Conservation (phyloP, 2,113 vertebrate species). For the Phyllostomus discolor region DNA sequence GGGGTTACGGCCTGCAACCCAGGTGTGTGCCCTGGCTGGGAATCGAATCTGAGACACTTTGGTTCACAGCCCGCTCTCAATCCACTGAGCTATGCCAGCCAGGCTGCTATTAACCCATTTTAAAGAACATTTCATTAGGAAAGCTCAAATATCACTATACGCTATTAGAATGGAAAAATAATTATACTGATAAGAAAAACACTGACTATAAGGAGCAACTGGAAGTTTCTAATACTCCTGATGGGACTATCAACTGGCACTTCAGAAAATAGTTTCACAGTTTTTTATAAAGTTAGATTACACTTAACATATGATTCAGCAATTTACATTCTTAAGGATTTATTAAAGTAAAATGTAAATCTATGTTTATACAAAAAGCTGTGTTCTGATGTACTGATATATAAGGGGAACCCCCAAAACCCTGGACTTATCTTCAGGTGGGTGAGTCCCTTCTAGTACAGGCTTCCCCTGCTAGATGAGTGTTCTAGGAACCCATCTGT, state of each 20-base stretch:
- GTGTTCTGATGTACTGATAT: too few species aligned
- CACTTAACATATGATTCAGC: not conserved
- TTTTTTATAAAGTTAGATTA: not conserved
- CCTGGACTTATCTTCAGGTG: too few species aligned
- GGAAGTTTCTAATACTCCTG: not conserved
- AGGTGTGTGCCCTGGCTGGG: too few species aligned
- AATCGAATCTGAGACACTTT: too few species aligned
- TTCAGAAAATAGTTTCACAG: not conserved
- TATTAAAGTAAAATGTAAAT: not conserved
- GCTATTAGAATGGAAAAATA: not conserved
- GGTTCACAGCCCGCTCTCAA: too few species aligned
- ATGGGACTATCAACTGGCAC: not conserved
- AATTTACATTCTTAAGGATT: not conserved
- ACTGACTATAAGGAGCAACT: not conserved
- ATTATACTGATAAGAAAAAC: not conserved
- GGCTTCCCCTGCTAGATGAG: too few species aligned
- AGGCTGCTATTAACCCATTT: not conserved
- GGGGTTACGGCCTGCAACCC: too few species aligned
- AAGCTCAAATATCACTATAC: not conserved
- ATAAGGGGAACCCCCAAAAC: too few species aligned
- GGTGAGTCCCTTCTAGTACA: too few species aligned
- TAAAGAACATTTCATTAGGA: not conserved
- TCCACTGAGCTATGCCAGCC: too few species aligned
- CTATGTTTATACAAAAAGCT: not conserved
- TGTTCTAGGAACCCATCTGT: too few species aligned